Evolutionary conservation across 2,113 vertebrate species (phyloP).

Genomic region (Strigops habroptila): DNA sequence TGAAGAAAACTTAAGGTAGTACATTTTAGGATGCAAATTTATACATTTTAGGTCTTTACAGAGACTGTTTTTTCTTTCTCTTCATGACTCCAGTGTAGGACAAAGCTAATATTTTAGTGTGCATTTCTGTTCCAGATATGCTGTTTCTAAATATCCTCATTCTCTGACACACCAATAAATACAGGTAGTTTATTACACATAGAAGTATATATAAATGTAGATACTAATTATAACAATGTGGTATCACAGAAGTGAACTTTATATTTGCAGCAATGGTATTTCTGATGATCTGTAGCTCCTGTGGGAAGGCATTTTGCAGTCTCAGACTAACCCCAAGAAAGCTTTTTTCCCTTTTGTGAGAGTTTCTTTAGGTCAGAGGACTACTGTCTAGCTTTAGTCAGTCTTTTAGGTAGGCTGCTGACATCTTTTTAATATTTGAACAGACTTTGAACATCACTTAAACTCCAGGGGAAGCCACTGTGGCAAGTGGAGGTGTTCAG

Average conservation of each 20-base stretch:
- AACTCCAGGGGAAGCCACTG: neutral
- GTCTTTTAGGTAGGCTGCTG: neutral
- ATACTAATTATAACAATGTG: neutral
- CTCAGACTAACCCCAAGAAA: neutral
- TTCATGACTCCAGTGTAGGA: neutral
- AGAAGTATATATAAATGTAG: neutral
- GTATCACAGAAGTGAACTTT: neutral
- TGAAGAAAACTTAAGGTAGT: neutral
- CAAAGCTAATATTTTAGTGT: neutral
- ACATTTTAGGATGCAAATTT: neutral
- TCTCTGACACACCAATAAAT: neutral
- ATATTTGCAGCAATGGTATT: neutral
- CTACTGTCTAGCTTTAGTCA: neutral
- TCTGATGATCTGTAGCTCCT: neutral
- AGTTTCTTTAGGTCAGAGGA: conserved; percentile 14
- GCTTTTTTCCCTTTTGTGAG: neutral
- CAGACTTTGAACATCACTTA: conserved; percentile 14
- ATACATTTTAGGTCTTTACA: neutral
- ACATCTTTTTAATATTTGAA: neutral
- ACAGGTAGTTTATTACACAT: neutral
- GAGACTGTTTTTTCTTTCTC: neutral
- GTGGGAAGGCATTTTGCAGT: neutral
- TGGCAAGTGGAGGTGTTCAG: neutral
- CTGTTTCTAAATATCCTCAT: neutral
- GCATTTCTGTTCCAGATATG: neutral